Base-by-base conservation (phyloP, 2,888 invertebrate genomes). In the Dryadula phaetusa region DNA sequence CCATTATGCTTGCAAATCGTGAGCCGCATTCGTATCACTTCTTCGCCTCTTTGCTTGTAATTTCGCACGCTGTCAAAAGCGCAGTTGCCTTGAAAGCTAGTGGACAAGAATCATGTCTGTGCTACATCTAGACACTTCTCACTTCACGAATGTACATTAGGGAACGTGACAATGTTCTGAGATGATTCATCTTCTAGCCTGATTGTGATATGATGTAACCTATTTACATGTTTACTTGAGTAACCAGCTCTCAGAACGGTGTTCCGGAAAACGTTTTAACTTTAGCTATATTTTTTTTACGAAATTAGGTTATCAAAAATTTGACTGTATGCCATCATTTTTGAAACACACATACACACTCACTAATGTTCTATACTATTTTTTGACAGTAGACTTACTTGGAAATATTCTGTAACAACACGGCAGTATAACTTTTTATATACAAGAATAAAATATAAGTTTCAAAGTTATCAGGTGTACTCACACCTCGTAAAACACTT, bases 1-100 rank as follows among this genome's bases (percentile, higher is more conserved):
- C 70, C 70, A 70, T 70, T 70, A 70, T 56, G 70, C 67, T 70
- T 67, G 70, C 70, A 67, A 70, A 70, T 70, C 64, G 70, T 70
- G 67, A 70, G 70, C 64, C 54, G 62, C 70, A 56, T 64, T 70
- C 67, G 60, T 54, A 64, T 63, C 60, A 60, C 63, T 66, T 70
- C 70, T 67, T 67, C 64, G 63, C 52, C 56, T 64, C 64, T 64
- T 47, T 47, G 58, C 60, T 60, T 49, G 58, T 65, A 58, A 65
- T 65, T 65, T 62, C 53, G 44, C 52, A 52, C 52, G 46, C 61
- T 60, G 58, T 65, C 60, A 58, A 49, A 66, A 62, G 66, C 63
- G 60, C 62, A 69, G 66, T 62, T 62, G 62, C 66, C 62, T 65
- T 69, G 63, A 66, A 69, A 69, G 69, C 62, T 46, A 52, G 62